These are phyloP conservation scores for Leuciscus idus DNA, from an alignment of 2,113 vertebrate genomes.

Conservation along the genomic window DNA sequence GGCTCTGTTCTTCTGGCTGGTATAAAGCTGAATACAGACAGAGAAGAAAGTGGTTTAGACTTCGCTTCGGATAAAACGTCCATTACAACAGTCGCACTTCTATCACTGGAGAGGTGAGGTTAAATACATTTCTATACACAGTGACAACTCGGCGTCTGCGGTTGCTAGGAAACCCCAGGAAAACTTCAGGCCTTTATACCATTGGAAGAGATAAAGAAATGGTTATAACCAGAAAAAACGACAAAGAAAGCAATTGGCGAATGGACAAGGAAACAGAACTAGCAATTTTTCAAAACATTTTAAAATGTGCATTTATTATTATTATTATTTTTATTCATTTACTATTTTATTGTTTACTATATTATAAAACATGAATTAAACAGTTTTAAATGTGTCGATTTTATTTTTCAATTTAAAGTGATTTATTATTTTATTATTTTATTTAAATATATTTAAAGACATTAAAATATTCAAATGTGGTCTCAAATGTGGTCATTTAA, in stretches of 20 bases:
- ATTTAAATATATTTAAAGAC: too few species aligned
- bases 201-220: background rate
- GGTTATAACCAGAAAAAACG: background rate
- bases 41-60: slow-evolving; percentile 54
- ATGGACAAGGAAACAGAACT: background rate
- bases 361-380: background rate
- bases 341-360: too few species aligned
- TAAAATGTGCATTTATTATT: background rate
- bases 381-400: background rate
- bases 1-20: slow-evolving; percentile 61
- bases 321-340: background rate
- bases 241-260: background rate
- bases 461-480: too few species aligned
- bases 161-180: slow-evolving; percentile 66
- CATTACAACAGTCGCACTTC: slow-evolving; percentile 54
- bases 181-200: background rate
- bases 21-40: slow-evolving; percentile 69
- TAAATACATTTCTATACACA: background rate
- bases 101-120: background rate
- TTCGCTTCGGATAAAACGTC: slow-evolving; percentile 55
- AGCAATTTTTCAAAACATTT: background rate
- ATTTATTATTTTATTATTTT: too few species aligned
- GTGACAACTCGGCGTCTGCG: background rate
- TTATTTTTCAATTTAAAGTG: too few species aligned
- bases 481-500: too few species aligned